A percentile compares a stretch with the other conserved stretches of the same genome.
These are phyloP conservation scores for Eilema depressum DNA, from an alignment of 2,888 invertebrate genomes.

Conservation along the genomic window DNA sequence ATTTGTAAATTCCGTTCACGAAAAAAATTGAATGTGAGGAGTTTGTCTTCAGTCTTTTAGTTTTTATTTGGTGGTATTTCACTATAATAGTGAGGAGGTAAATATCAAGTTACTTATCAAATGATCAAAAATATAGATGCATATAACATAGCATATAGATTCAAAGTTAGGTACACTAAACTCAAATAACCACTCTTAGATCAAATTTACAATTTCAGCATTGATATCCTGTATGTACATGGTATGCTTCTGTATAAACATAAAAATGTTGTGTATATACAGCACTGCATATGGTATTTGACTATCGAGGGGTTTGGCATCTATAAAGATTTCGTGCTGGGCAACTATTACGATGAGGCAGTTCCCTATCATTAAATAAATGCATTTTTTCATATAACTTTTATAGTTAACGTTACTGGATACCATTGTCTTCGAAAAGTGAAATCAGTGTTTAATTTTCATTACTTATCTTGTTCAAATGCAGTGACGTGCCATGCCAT, in stretches of 20 bases:
- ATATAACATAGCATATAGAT: too few species aligned
- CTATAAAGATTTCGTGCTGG: constrained; percentile 41
- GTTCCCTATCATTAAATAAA: constrained; percentile 49
- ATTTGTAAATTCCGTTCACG: too few species aligned
- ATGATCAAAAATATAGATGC: too few species aligned
- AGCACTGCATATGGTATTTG: constrained; percentile 13
- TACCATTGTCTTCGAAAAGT: constrained; percentile 26
- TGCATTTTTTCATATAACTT: constrained; percentile 51
- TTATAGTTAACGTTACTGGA: constrained; percentile 26
- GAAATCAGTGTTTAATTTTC: not conserved
- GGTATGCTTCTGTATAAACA: not conserved
- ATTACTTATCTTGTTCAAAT: not conserved
- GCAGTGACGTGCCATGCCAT: not conserved
- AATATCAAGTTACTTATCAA: too few species aligned
- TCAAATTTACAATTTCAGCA: too few species aligned
- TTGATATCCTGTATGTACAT: too few species aligned
- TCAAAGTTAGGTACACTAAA: too few species aligned
- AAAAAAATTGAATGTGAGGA: too few species aligned
- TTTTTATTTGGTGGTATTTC: too few species aligned
- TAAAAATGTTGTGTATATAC: not conserved
- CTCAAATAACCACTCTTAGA: too few species aligned
- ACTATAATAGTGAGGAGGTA: too few species aligned
- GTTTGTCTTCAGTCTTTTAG: too few species aligned
- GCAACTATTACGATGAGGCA: constrained; percentile 37
- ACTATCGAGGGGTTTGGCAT: constrained; percentile 41